phyloP scores from a whole-genome alignment of 1,140 invertebrate genomes.

The Hyles euphorbiae region DNA sequence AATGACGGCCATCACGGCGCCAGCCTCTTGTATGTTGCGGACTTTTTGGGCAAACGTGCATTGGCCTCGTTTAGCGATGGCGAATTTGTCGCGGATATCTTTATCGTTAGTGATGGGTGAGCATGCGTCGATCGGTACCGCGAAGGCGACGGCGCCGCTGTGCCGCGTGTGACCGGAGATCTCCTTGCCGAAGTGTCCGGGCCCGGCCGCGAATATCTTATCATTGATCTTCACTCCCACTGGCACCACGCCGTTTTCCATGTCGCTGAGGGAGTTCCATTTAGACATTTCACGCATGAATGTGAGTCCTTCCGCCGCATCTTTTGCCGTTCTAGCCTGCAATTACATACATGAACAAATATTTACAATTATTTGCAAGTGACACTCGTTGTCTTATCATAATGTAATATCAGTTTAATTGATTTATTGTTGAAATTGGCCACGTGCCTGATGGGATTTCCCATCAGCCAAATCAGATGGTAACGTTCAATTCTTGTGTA shows the following conservation, averaged over 20 bases:
- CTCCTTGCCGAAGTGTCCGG: conserved; percentile 93
- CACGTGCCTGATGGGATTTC: no score
- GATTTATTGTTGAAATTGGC: no score
- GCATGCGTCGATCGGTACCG: conserved; percentile 79
- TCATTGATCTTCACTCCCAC: conserved; percentile 46
- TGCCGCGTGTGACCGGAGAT: conserved; percentile 79
- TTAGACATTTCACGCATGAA: conserved; percentile 99
- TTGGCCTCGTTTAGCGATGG: conserved; percentile 89
- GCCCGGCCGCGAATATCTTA: conserved; percentile 84
- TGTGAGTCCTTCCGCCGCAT: conserved; percentile 93
- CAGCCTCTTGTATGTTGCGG: conserved; percentile 86
- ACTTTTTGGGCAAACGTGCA: conserved; percentile 98
- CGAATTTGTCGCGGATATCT: conserved; percentile 85
- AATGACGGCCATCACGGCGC: conserved; percentile 91
- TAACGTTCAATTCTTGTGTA: no score
- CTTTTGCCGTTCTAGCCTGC: conserved; percentile 88
- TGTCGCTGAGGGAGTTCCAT: conserved; percentile 81
- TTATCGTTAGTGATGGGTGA: conserved; percentile 78
- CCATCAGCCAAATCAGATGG: no score
- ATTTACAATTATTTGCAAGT: not conserved
- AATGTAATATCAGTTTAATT: no score
- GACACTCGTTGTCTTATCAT: no score
- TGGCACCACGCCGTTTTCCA: conserved; percentile 55
- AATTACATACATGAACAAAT: conserved; percentile 16
- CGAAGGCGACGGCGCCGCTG: conserved; percentile 78